Evolutionary conservation across 2,797 vertebrate genomes (phyloP), one percentile per base, ranked within the genome.

Genomic region (Sebastes itinus): DNA sequence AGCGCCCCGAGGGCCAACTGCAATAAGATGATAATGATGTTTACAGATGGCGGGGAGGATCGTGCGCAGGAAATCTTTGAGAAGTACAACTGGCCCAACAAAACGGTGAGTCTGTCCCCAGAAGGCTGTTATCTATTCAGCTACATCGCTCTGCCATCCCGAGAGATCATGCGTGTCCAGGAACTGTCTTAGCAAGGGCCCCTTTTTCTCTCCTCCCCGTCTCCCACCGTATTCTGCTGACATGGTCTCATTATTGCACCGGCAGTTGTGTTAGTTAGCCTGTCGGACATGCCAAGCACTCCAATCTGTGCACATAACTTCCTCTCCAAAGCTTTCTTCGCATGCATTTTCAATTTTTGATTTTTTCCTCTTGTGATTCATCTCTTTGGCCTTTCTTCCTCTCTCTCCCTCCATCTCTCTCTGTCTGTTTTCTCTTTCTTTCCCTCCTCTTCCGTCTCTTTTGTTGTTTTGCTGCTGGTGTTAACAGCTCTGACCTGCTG

Each of bases 11-110:
- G 98, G 83, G 98, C 98, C 93, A 97, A 97, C 95, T 99, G 98
- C 95, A 99, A 99, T 93, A 99, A 99, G 96, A 98, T 99, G 97
- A 99, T 99, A 94, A 99, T 99, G 98, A 99, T 99, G 98, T 99
- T 99, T 96, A 99, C 98, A 30, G 98, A 99, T 0, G 98, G 98
- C 0, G 98, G 98, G 0, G 98, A 99, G 92, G 98, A 99, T 89
- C 96, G 98, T 0, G 98, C 98, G 25, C 98, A 99, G 92, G 98
- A 99, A 0, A 97, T 99, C 93, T 99, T 99, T 82, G 97, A 99
- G 95, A 98, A 96, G 92, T 98, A 99, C 95, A 99, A 99, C 93
- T 99, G 98, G 98, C 98, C 98, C 87, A 99, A 99, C 90, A 98
- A 98, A 92, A 98, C 98, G 25, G 98, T 99, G 92, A 96, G 97